Conservation (phyloP, 2,888 invertebrate species). For the Eristalis arbustorum region DNA sequence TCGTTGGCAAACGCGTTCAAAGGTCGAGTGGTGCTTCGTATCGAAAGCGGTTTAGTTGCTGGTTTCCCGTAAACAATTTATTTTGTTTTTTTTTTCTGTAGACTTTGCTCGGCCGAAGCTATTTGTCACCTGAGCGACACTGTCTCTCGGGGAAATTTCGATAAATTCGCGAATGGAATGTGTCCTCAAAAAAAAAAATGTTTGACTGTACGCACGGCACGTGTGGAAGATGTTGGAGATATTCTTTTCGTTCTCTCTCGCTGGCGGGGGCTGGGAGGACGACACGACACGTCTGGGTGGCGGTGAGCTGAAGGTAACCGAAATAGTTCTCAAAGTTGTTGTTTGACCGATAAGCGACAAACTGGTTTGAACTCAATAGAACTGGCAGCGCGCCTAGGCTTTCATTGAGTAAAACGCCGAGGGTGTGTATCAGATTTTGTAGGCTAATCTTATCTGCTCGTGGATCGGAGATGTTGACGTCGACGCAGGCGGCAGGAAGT, state of each 20-base stretch:
- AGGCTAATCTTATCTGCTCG: neutral
- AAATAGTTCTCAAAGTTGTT: neutral
- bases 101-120: neutral
- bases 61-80: neutral
- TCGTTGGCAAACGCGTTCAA: conserved; percentile 1
- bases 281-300: too few relatives aligned
- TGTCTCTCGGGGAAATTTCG: neutral
- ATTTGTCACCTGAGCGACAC: neutral
- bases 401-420: neutral
- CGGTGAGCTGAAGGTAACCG: neutral
- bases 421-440: neutral
- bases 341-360: neutral
- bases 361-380: neutral
- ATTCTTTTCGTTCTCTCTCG: neutral
- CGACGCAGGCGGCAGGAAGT: neutral
- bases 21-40: conserved; percentile 26
- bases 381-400: neutral
- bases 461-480: neutral
- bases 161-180: neutral
- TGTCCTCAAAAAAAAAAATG: neutral
- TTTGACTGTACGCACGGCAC: neutral
- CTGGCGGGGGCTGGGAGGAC: neutral
- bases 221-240: neutral
- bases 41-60: neutral
- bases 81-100: neutral